These are phyloP conservation scores for Parelbella ahira DNA, from an alignment of 2,888 invertebrate genomes.

Conservation along the genomic window DNA sequence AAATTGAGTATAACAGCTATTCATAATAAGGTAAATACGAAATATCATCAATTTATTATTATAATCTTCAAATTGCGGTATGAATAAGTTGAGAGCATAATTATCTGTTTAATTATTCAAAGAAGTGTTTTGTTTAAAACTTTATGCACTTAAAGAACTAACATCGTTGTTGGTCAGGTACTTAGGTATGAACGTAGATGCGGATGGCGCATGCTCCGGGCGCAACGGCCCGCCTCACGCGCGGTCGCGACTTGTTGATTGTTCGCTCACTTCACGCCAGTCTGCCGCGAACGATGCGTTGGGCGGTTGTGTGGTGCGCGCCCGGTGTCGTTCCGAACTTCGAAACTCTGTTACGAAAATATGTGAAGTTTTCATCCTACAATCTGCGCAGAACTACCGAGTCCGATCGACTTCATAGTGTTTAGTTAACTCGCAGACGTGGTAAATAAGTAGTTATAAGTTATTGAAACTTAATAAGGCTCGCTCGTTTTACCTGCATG, in stretches of 20 bases:
- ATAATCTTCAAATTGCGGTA: no score
- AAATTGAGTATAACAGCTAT: no score
- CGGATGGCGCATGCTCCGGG: constrained; percentile 68
- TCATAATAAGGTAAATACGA: no score
- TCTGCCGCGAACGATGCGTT: constrained; percentile 69
- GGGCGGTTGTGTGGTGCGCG: constrained; percentile 62
- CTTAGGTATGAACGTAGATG: constrained; percentile 62
- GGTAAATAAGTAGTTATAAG: constrained; percentile 66
- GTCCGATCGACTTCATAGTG: constrained; percentile 48
- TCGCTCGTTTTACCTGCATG: constrained; percentile 76
- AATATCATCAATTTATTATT: no score
- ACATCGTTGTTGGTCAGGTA: constrained; percentile 46
- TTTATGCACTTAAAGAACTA: no score
- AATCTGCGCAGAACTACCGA: constrained; percentile 55
- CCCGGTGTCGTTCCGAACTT: constrained; percentile 63
- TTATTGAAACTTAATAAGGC: constrained; percentile 72
- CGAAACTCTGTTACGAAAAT: constrained; percentile 74
- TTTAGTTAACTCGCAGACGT: constrained; percentile 52
- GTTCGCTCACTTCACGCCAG: constrained; percentile 74
- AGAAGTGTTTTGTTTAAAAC: no score
- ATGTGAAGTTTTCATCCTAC: constrained; percentile 73
- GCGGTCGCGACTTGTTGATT: constrained; percentile 75
- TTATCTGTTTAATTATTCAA: no score
- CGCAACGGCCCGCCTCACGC: constrained; percentile 60
- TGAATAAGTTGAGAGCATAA: no score